A percentile compares a stretch with the other conserved stretches of the same genome.
These are phyloP conservation scores for Papilio demoleus DNA, from an alignment of 2,888 invertebrate species.

Conservation along the genomic window DNA sequence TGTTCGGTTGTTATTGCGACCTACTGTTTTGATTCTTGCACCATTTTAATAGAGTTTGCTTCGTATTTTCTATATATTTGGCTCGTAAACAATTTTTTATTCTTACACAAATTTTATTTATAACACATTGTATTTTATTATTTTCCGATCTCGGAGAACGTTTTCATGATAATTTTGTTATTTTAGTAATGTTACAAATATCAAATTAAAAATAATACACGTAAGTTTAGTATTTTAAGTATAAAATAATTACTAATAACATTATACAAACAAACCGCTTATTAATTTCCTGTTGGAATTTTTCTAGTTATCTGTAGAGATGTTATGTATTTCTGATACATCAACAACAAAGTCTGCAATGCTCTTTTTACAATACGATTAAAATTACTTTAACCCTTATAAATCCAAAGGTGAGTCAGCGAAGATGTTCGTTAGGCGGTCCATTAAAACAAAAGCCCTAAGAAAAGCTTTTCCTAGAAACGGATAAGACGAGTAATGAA, in stretches of 20 bases:
- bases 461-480: slow-evolving; percentile 52
- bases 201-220: too few relatives aligned
- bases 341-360: background rate
- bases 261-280: too few relatives aligned
- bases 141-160: too few relatives aligned
- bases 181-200: too few relatives aligned
- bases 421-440: slow-evolving; percentile 37
- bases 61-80: slow-evolving; percentile 15
- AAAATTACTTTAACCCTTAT: background rate
- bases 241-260: too few relatives aligned
- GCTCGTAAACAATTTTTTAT: background rate
- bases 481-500: slow-evolving; percentile 74
- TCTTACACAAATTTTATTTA: background rate
- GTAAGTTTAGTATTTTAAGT: too few relatives aligned
- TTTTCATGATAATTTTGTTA: too few relatives aligned
- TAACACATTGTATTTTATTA: background rate
- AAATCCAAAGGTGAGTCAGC: slow-evolving; percentile 17
- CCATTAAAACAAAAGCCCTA: slow-evolving; percentile 39
- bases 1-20: slow-evolving; percentile 45
- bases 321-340: background rate
- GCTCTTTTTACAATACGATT: background rate
- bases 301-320: too few relatives aligned
- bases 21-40: slow-evolving; percentile 30
- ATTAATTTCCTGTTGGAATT: too few relatives aligned
- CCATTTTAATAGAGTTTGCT: slow-evolving; percentile 3